Conservation (phyloP, 1,140 invertebrate genomes). For the Drosophila kepulauana region DNA sequence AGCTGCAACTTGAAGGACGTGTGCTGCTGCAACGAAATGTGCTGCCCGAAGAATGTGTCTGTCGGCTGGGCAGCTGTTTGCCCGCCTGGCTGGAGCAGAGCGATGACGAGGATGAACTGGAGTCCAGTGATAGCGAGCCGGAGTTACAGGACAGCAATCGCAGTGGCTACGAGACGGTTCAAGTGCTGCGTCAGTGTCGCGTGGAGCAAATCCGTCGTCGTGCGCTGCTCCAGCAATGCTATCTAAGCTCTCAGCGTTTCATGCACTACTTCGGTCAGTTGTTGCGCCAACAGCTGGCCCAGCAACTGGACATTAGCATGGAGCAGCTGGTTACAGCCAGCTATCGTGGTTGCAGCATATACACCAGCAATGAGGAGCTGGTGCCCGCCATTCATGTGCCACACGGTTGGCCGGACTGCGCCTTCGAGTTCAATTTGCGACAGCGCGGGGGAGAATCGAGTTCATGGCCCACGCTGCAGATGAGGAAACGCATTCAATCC, state of each 20-base stretch:
- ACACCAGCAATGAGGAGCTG: slow-evolving; percentile 87
- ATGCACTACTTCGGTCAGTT: slow-evolving; percentile 88
- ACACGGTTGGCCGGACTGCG: slow-evolving; percentile 87
- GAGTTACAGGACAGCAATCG: slow-evolving; percentile 63
- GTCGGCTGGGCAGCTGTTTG: slow-evolving; percentile 61
- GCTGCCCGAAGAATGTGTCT: slow-evolving; percentile 68
- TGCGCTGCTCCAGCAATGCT: slow-evolving; percentile 78
- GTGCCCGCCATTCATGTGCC: slow-evolving; percentile 88
- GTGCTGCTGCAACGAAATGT: slow-evolving; percentile 54
- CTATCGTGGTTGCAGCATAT: slow-evolving; percentile 87
- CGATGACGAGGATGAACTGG: slow-evolving; percentile 79
- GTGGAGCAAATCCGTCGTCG: slow-evolving; percentile 85
- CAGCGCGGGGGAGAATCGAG: slow-evolving; percentile 86
- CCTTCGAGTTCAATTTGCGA: slow-evolving; percentile 88
- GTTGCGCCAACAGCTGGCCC: slow-evolving; percentile 86
- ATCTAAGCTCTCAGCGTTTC: slow-evolving; percentile 87
- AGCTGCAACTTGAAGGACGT: slow-evolving; percentile 44
- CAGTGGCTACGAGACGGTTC: slow-evolving; percentile 64
- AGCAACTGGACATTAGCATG: slow-evolving; percentile 85
- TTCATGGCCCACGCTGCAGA: slow-evolving; percentile 88
- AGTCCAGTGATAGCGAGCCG: slow-evolving; percentile 51
- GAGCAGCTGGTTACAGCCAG: slow-evolving; percentile 85
- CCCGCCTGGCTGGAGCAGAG: slow-evolving; percentile 62
- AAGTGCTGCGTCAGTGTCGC: slow-evolving; percentile 74
- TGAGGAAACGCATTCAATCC: slow-evolving; percentile 88